Conservation (phyloP, 2,888 invertebrate genomes). For the Gisinianus flammeolus region DNA sequence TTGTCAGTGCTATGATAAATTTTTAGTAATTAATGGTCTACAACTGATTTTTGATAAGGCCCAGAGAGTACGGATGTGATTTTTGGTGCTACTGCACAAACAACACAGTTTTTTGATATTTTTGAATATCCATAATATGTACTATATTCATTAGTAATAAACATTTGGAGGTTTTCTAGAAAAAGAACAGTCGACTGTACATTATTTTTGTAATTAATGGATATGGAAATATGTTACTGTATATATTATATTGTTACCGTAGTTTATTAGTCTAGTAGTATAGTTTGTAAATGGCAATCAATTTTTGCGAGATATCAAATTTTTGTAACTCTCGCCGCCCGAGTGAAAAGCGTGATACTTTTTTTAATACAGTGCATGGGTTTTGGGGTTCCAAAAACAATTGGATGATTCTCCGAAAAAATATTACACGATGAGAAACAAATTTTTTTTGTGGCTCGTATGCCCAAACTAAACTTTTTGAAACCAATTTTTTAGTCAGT, state of each 20-base stretch:
- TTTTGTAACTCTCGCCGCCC: constrained; percentile 33
- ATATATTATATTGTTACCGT: neutral
- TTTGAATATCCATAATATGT: neutral
- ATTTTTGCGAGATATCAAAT: constrained; percentile 25
- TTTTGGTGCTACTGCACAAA: neutral
- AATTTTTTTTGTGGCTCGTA: too few relatives aligned
- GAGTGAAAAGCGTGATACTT: constrained; percentile 9
- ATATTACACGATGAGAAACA: neutral
- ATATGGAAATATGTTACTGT: neutral
- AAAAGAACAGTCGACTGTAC: neutral
- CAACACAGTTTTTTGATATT: neutral
- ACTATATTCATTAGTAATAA: neutral
- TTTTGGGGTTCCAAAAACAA: constrained; percentile 35
- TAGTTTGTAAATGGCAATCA: neutral
- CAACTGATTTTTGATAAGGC: constrained; percentile 1
- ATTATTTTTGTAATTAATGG: neutral
- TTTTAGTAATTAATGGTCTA: neutral
- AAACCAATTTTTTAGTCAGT: neutral
- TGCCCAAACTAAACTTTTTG: too few relatives aligned
- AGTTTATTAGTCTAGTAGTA: neutral
- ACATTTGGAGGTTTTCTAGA: neutral
- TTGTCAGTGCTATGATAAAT: neutral
- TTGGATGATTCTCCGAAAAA: neutral
- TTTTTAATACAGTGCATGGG: constrained; percentile 45
- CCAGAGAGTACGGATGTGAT: neutral